Base-by-base conservation (phyloP, 2,888 invertebrate genomes). In the Autographa gamma region DNA sequence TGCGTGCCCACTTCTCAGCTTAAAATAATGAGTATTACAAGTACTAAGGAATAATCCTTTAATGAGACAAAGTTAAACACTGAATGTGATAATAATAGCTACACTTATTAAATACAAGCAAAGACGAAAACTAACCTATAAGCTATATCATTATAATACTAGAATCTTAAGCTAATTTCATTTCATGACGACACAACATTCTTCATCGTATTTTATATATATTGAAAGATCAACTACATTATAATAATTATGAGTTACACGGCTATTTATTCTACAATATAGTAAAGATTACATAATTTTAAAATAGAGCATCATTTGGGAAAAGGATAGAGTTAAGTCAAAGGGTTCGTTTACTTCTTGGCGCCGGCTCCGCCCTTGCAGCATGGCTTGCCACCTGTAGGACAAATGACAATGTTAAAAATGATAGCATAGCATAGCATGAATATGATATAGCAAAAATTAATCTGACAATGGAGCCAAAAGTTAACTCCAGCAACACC, bases 21-120 rank as follows among this genome's bases (percentile, higher is more conserved):
- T 90, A 92, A 54, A 80, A 66, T 94, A 94, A 93, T 95, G 95
- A 95, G 95, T 95, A 95, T 95, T 95, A 89, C 76, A 87, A 89
- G 95, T 95, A 95, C 95, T 91, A 91, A 76, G 86, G 83, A 86
- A 83, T 78, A 71, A 86, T 83, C 79, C 77, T 81, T 82, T 82
- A 84, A 81, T 73, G 77, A 84, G 75, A 87, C 71, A 81, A 90
- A 89, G 85, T 85, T 87, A 86, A 91, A 93, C 92, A 93, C 92
- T 92, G 92, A 93, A 93, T 93, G 91, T 91, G 90, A 93, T 86
- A 90, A 91, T 87, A 60, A 80, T 73, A 61, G 74, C 76, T 84
- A 84, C 78, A 82, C 80, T 76, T 83, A 76, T 41, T 48, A 66
- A 72, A 82, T 73, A 82, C 83, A 90, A 90, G 87, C 87, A 84